phyloP scores from a whole-genome alignment of 1,140 invertebrate genomes.

The Drosophila obscura region DNA sequence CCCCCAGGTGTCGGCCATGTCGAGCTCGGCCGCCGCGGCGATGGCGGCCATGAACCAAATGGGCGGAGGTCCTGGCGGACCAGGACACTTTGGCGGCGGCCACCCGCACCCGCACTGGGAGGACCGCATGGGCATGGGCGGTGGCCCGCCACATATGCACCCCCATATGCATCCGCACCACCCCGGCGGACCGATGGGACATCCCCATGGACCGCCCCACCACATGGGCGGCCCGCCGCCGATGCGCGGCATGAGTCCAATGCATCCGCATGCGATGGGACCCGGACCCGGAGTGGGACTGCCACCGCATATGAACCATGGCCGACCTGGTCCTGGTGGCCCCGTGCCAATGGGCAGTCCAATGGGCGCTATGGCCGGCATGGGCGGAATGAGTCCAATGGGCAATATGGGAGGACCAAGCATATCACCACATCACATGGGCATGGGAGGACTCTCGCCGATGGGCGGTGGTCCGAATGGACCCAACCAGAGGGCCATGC shows the following conservation, averaged over 20 bases:
- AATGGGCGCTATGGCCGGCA: conserved; percentile 84
- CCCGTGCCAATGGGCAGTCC: conserved; percentile 80
- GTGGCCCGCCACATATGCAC: conserved; percentile 84
- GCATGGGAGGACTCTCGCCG: conserved; percentile 87
- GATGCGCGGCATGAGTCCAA: conserved; percentile 89
- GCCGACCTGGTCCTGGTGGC: conserved; percentile 68
- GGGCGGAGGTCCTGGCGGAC: conserved; percentile 57
- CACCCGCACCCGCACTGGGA: conserved; percentile 85
- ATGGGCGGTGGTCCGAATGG: conserved; percentile 86
- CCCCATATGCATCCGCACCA: conserved; percentile 84
- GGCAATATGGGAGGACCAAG: conserved; percentile 84
- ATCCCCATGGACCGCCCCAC: conserved; percentile 83
- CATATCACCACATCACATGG: conserved; percentile 87
- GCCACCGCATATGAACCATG: conserved; percentile 83
- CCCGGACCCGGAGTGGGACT: conserved; percentile 77
- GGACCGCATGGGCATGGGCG: conserved; percentile 84
- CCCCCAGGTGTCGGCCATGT: conserved; percentile 85
- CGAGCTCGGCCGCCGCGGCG: conserved; percentile 84
- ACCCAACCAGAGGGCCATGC: conserved; percentile 85
- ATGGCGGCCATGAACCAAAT: conserved; percentile 86
- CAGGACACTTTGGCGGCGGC: conserved; percentile 65
- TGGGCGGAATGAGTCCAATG: conserved; percentile 86
- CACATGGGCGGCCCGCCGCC: conserved; percentile 85
- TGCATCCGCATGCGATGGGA: conserved; percentile 84
- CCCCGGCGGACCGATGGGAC: conserved; percentile 84